Conservation (phyloP, 2,888 invertebrate genomes). For the Argyresthia albistria region DNA sequence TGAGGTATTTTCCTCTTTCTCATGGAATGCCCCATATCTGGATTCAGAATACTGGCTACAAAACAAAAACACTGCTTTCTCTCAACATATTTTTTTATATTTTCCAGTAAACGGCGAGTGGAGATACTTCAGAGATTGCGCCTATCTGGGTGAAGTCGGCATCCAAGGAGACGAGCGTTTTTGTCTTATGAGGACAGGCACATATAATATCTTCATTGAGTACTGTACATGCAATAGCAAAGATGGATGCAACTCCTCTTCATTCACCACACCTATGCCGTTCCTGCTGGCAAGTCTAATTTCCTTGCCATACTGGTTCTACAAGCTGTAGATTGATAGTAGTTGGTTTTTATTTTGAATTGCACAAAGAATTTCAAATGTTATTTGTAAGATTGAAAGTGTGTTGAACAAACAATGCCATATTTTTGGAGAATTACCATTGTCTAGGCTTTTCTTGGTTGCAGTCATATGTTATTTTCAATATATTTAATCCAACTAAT, state of each 20-base stretch:
- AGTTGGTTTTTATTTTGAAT: no score
- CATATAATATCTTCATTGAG: constrained; percentile 94
- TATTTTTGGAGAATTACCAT: no score
- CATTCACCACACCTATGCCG: constrained; percentile 38
- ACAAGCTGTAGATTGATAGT: not conserved
- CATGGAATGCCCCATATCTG: no score
- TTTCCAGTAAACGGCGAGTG: constrained; percentile 86
- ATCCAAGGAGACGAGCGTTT: constrained; percentile 92
- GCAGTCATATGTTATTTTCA: no score
- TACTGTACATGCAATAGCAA: constrained; percentile 94
- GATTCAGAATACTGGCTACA: not conserved
- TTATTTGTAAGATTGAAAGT: no score
- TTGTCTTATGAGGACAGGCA: constrained; percentile 91
- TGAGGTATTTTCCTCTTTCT: no score
- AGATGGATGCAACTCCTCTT: constrained; percentile 88
- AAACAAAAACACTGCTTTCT: not conserved
- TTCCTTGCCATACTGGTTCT: not conserved
- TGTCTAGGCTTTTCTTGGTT: no score
- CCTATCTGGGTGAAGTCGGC: constrained; percentile 91
- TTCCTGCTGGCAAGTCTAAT: constrained; percentile 18
- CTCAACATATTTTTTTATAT: constrained; percentile 5
- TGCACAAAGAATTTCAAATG: no score
- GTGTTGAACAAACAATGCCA: no score
- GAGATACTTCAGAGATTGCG: constrained; percentile 91
- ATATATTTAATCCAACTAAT: no score